Evolutionary conservation across 2,888 invertebrate species (phyloP), one percentile per base, ranked within the genome.

Genomic region (Onthophagus sagittarius): DNA sequence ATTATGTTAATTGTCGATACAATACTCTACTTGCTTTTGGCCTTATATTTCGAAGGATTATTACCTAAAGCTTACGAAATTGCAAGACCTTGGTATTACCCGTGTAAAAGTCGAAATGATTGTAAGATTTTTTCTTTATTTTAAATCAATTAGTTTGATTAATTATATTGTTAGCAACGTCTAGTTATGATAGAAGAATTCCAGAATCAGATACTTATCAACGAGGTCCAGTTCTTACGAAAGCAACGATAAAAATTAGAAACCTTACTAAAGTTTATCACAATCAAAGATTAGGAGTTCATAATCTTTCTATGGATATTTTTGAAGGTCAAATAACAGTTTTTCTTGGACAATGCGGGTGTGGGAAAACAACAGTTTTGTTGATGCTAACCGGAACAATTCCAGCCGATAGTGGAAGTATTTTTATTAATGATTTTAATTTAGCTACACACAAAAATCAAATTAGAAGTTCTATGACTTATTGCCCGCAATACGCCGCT

Each of bases 351-450:
- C 92, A 93, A 23, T 94, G 94, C 80, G 95, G 96, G 5, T 95
- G 95, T 71, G 96, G 96, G 9, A 96, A 96, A 86, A 94, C 94
- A 0, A 95, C 95, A 0, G 94, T 94, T 0, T 94, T 96, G 87
- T 93, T 94, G 0, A 95, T 96, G 91, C 85, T 96, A 39, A 95
- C 94, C 67, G 95, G 91, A 63, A 89, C 91, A 83, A 85, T 90
- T 71, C 87, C 88, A 53, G 88, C 89, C 7, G 89, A 88, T 0
- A 85, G 87, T 5, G 93, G 93, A 0, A 89, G 89, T n/a, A 91
- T 92, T 0, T 85, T 86, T 63, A 86, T 93, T 5, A 90, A 90
- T 74, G 92, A 92, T 14, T 88, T 88, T 79, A 90, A 93, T 80
- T 90, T 93, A 76, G 81, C 87, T 7, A 86, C 83, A 1, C 88